Conservation (phyloP, 2,797 vertebrate species). For the Eurystomus glaucurus region DNA sequence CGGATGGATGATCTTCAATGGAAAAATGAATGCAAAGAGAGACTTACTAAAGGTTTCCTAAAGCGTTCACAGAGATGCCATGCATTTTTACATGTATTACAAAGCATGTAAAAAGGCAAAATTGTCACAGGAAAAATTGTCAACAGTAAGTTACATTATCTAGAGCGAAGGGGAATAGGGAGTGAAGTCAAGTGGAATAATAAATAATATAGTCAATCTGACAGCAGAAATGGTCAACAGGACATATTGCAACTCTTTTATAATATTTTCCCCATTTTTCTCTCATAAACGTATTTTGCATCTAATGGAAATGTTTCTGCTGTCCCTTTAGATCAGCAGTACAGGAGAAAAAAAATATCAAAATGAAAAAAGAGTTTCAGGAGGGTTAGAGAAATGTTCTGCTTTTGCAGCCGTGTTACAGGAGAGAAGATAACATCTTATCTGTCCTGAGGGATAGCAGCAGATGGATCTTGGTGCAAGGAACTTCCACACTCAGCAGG, state of each 20-base stretch:
- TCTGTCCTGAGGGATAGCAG: not conserved
- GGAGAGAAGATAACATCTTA: not conserved
- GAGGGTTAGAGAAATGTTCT: rapidly evolving
- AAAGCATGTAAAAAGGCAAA: not conserved
- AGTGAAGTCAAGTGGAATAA: rapidly evolving
- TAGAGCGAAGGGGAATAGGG: not conserved
- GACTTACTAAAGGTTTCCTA: not conserved
- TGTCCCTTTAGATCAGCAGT: not conserved
- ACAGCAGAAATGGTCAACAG: not conserved
- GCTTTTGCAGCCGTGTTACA: not conserved
- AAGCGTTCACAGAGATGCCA: not conserved
- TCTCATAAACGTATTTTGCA: not conserved
- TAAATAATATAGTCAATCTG: not conserved
- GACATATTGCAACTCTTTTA: not conserved
- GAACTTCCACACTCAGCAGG: not conserved
- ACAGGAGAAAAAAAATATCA: not conserved
- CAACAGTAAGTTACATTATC: not conserved
- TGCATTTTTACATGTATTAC: not conserved
- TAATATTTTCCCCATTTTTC: not conserved
- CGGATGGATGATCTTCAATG: not conserved
- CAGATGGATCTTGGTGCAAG: not conserved
- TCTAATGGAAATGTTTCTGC: not conserved
- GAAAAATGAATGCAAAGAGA: not conserved
- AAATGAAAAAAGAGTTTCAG: not conserved
- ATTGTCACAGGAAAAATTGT: not conserved